Base-by-base conservation (phyloP, 2,888 invertebrate species). In the Eupithecia pulchellata region DNA sequence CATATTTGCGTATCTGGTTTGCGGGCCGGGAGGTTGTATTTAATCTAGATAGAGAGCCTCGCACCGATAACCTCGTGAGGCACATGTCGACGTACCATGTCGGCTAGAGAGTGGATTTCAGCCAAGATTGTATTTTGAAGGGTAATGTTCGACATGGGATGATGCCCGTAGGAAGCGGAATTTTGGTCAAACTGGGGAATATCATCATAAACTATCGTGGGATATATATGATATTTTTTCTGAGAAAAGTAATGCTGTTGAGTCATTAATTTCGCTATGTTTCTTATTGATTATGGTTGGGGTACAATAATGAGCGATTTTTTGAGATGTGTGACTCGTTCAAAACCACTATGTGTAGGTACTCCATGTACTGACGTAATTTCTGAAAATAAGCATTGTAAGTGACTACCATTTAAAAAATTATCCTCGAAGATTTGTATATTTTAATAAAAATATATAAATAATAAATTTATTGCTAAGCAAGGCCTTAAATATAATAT, bases 1-100 rank as follows among this genome's bases (percentile, higher is more conserved):
- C 30, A 69, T 69, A 66, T 72, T 64, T 69, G 69, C 69, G 64
- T 69, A 68, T 72, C 68, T 64, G 36, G 72, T 69, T 61, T 36
- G 60, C 64, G 60, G 32, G 32, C 17, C 17, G 30, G 63, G 63
- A 66, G 62, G 62, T 60, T 52, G 69, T 66, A 64, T 66, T 67
- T 72, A 69, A 72, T 69, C 69, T 66, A 72, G 69, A 67, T 42
- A 55, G 64, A 66, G 72, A 47, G 61, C 60, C 55, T 69, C 17
- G 62, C 61, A 64, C 64, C 64, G 67, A 67, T 73, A 70, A 30
- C 65, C 57, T 52, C 34, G 73, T 64, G 42, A 61, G 57, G 64
- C 42, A 61, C 64, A 73, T 73, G 73, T 68, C 61, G 57, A 64
- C 52, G 64, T 68, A 64, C 66, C 69, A 64, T 72, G 69, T 67